A percentile compares a stretch with the other conserved stretches of the same genome.
Evolutionary conservation across 2,113 vertebrate genomes (phyloP).

Genomic region (Daboia siamensis): DNA sequence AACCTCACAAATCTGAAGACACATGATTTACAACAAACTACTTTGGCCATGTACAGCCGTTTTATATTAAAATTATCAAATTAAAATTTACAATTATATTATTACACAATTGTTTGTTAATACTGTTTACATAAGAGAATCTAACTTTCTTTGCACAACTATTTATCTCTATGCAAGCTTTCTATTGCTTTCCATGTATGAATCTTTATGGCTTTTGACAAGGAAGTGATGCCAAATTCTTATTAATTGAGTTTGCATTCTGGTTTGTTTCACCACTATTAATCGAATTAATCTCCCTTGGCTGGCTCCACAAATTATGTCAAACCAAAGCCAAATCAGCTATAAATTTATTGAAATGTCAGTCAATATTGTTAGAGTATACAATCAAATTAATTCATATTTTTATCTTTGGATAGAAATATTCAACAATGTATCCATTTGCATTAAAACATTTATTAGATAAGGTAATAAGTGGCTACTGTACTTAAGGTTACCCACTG

Average conservation of each 20-base stretch:
- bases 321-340: neutral
- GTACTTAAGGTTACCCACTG: neutral
- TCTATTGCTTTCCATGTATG: neutral
- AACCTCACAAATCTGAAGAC: neutral
- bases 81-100: constrained; percentile 19
- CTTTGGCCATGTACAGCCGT: constrained; percentile 15
- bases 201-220: neutral
- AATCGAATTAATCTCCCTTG: neutral
- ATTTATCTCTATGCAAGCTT: neutral
- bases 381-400: neutral
- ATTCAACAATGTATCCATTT: neutral
- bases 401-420: neutral
- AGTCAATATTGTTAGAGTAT: neutral
- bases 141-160: neutral
- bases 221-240: neutral
- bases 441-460: neutral
- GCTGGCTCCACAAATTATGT: neutral
- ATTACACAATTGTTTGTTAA: constrained; percentile 17
- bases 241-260: neutral
- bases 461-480: neutral
- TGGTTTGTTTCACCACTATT: neutral
- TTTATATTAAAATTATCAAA: constrained; percentile 41
- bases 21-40: constrained; percentile 30
- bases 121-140: neutral
- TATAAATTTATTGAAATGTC: neutral